Conservation (phyloP, 2,888 invertebrate species). For the Dicyrtomina minuta region DNA sequence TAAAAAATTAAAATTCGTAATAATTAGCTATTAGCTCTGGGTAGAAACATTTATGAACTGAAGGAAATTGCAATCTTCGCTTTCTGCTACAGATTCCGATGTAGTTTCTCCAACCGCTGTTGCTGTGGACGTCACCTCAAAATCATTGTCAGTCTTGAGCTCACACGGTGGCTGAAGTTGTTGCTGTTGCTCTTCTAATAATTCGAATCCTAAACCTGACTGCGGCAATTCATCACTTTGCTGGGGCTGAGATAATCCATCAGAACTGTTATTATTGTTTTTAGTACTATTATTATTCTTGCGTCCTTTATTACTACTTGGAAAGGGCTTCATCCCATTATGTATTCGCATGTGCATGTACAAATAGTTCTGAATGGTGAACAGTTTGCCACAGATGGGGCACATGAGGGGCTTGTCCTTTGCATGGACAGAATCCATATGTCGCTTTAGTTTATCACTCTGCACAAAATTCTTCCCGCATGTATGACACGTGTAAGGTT, state of each 20-base stretch:
- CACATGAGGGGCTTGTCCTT: not conserved
- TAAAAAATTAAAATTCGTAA: no score
- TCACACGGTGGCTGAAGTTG: no score
- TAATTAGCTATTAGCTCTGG: no score
- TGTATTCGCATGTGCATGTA: constrained; percentile 11
- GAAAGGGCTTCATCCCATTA: not conserved
- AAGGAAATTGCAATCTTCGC: no score
- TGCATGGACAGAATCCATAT: not conserved
- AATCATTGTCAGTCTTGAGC: no score
- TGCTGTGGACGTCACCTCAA: no score
- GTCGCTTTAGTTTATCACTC: constrained; percentile 9
- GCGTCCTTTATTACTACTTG: not conserved
- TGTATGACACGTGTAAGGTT: not conserved
- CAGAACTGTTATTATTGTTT: not conserved
- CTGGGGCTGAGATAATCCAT: no score
- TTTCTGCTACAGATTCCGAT: no score
- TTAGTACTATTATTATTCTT: not conserved
- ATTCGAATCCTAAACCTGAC: no score
- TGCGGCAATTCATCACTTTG: not conserved
- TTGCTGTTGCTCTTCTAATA: no score
- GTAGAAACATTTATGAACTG: no score
- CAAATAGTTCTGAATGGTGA: constrained; percentile 10
- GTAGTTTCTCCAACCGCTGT: no score
- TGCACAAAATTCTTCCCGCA: constrained; percentile 1
- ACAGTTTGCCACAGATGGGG: constrained; percentile 4